Evolutionary conservation across 2,113 vertebrate genomes (phyloP).

Genomic region (Phaethornis superciliosus): DNA sequence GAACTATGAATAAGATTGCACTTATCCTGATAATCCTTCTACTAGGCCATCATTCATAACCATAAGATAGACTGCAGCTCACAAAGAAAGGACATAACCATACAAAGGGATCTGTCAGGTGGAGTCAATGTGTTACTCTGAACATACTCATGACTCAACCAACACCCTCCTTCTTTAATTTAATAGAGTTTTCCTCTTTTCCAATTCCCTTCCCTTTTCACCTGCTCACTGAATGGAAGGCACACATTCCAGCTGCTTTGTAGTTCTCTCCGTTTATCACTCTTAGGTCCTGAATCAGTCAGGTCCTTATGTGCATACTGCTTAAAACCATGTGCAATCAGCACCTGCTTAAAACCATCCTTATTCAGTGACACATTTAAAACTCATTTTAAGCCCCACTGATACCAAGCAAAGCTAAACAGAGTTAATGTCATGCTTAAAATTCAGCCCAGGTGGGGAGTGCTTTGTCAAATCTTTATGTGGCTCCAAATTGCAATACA

Average conservation of each 20-base stretch:
- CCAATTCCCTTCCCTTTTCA: not conserved
- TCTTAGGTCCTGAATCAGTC: not conserved
- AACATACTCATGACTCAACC: not conserved
- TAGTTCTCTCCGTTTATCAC: constrained; percentile 10
- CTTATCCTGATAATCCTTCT: not conserved
- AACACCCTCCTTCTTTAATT: not conserved
- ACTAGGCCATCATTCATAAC: not conserved
- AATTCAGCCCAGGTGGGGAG: not conserved
- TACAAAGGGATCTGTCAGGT: not conserved
- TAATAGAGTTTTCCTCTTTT: not conserved
- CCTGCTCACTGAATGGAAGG: not conserved
- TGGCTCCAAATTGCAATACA: not conserved
- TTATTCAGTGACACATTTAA: constrained; percentile 13
- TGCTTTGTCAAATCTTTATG: not conserved
- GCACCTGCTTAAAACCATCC: constrained; percentile 24
- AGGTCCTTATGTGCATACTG: not conserved
- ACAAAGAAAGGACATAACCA: not conserved
- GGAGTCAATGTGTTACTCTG: not conserved
- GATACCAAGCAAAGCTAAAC: not conserved
- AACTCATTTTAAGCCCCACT: not conserved
- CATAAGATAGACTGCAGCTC: not conserved
- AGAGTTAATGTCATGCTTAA: not conserved
- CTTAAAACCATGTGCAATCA: not conserved
- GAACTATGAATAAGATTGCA: not conserved
- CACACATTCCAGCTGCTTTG: constrained; percentile 33